Base-by-base conservation (phyloP, 2,113 vertebrate species). In the Rana temporaria region DNA sequence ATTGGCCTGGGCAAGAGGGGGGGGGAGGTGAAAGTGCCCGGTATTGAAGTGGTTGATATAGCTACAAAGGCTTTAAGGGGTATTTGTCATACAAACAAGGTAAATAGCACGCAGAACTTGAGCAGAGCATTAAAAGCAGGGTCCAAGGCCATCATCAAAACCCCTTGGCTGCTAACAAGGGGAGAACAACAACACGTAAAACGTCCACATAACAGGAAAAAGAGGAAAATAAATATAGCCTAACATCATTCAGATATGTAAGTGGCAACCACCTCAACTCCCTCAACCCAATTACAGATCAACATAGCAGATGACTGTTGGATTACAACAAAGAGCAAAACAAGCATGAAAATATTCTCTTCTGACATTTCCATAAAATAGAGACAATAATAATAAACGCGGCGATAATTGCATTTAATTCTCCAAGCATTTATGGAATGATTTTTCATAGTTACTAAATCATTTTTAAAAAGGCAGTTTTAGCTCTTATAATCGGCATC, bases 391-490 rank as follows among this genome's bases (percentile, higher is more conserved):
- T 53, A 71, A 71, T 71, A 71, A 71, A 26, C 26, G 26, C 12
- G 9, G 16, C 22, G 19, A 71, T 55, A 71, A 71, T 55, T 71
- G 26, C 26, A 7, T 55, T 55, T 71, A 48, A 55, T 55, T 71
- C 55, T 55, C 48, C 55, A 48, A 18, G 3, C 20, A 71, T 71
- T 71, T 55, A 19, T 30, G 48, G 14, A 71, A 52, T 19, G 69
- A 71, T 71, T 71, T 24, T 24, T 71, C 69, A 55, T 55, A 30
- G 12, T 68, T 42, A 48, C 38, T 56, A 71, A 71, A 71, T 55
- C 69, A 55, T 71, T 55, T 48, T 55, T 17, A 24, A 55, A 71
- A 55, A 71, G 22, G 16, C 22, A 30, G 42, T 71, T 71, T 71
- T 55, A 52, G 69, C 69, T 71, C 48, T 19, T 48, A 71, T 56